Conservation (phyloP, 1,140 invertebrate species). For the Gryon sp. region DNA sequence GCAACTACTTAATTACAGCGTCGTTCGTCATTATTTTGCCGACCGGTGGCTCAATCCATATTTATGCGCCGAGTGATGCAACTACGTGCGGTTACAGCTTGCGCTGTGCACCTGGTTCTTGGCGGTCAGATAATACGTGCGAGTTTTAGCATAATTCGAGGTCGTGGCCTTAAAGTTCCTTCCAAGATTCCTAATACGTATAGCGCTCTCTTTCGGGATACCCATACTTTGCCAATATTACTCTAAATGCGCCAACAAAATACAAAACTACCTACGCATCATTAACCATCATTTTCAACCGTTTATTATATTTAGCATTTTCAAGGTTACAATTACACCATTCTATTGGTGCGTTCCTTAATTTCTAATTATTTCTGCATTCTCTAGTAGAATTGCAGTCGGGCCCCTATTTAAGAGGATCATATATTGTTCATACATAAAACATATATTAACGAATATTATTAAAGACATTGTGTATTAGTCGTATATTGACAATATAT, state of each 20-base stretch:
- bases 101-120: slow-evolving; percentile 55
- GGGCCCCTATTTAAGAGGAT: too few species aligned
- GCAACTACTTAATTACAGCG: slow-evolving; percentile 68
- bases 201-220: slow-evolving; percentile 41
- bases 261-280: slow-evolving; percentile 22
- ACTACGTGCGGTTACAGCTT: slow-evolving; percentile 58
- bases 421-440: too few species aligned
- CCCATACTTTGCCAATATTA: slow-evolving; percentile 42
- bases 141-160: slow-evolving; percentile 61
- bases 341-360: neutral
- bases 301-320: slow-evolving; percentile 18
- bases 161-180: slow-evolving; percentile 61
- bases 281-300: slow-evolving; percentile 12
- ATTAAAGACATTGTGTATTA: too few species aligned
- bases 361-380: neutral
- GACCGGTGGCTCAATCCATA: slow-evolving; percentile 63
- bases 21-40: slow-evolving; percentile 66
- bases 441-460: too few species aligned
- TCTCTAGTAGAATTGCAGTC: too few species aligned
- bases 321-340: slow-evolving; percentile 19
- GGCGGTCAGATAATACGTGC: slow-evolving; percentile 59
- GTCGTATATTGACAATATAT: too few species aligned
- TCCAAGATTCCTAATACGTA: slow-evolving; percentile 60
- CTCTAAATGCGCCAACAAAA: slow-evolving; percentile 35
- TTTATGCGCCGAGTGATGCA: slow-evolving; percentile 65